Conservation (phyloP, 2,888 invertebrate species). For the Synanthedon formicaeformis region DNA sequence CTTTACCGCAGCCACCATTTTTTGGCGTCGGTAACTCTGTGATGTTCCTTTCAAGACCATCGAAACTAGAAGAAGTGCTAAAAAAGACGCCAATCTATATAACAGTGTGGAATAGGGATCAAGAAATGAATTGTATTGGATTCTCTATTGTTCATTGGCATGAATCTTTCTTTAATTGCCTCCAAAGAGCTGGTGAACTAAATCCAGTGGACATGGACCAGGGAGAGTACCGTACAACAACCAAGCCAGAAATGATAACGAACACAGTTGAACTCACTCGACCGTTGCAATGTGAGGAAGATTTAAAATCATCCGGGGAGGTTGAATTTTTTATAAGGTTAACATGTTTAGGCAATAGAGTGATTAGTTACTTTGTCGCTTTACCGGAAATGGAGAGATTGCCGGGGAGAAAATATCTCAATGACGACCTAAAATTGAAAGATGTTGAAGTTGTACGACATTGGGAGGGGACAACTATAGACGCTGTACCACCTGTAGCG, state of each 20-base stretch:
- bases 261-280: conserved; percentile 47
- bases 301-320: conserved; percentile 55
- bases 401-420: conserved; percentile 53
- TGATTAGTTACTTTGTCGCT: conserved; percentile 46
- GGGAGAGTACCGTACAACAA: conserved; percentile 47
- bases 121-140: conserved; percentile 50
- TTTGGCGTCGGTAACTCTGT: conserved; percentile 59
- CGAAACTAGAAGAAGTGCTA: conserved; percentile 44
- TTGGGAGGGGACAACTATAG: conserved; percentile 57
- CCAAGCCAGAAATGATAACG: conserved; percentile 43
- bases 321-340: conserved; percentile 48
- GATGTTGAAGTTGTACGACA: conserved; percentile 58
- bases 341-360: conserved; percentile 49
- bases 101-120: conserved; percentile 60
- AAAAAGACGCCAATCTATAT: conserved; percentile 50
- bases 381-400: conserved; percentile 61
- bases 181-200: conserved; percentile 36
- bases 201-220: conserved; percentile 54
- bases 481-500: conserved; percentile 48
- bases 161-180: conserved; percentile 43
- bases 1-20: conserved; percentile 56
- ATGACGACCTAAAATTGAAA: conserved; percentile 50
- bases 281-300: conserved; percentile 53
- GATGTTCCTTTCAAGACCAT: conserved; percentile 54
- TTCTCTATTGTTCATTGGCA: conserved; percentile 53